These are phyloP conservation scores for Nymphalis polychloros DNA, from an alignment of 2,888 invertebrate species.

Conservation along the genomic window DNA sequence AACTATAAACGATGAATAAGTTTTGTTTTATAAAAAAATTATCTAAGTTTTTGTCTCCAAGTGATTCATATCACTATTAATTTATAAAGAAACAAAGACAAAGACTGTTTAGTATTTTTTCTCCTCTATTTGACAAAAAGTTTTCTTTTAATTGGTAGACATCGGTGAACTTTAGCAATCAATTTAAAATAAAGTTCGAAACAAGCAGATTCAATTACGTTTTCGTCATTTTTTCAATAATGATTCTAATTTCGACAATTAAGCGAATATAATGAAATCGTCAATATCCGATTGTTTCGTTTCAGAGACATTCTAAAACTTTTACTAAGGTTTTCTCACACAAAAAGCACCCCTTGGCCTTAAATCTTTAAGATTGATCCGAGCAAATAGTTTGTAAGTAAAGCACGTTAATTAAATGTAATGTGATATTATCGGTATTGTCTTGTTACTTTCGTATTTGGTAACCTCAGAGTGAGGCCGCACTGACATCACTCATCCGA, in stretches of 20 bases:
- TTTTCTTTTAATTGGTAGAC: no score
- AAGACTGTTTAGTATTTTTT: no score
- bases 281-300: background rate
- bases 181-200: no score
- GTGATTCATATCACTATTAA: no score
- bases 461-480: conserved; percentile 57
- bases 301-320: background rate
- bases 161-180: background rate
- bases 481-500: conserved; percentile 25
- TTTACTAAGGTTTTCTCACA: background rate
- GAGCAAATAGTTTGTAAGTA: conserved; percentile 4
- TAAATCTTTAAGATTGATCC: conserved; percentile 6
- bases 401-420: conserved; percentile 42
- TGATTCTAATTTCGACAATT: no score
- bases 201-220: background rate
- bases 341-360: conserved; percentile 1
- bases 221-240: no score
- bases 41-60: no score
- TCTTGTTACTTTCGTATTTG: conserved; percentile 53
- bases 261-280: no score
- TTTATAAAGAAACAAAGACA: no score
- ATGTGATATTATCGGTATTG: conserved; percentile 47
- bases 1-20: no score
- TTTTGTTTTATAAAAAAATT: no score
- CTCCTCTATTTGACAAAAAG: no score